Evolutionary conservation across 1,140 invertebrate species (phyloP), one percentile per base, ranked within the genome.

Genomic region (Drepana arcuata): DNA sequence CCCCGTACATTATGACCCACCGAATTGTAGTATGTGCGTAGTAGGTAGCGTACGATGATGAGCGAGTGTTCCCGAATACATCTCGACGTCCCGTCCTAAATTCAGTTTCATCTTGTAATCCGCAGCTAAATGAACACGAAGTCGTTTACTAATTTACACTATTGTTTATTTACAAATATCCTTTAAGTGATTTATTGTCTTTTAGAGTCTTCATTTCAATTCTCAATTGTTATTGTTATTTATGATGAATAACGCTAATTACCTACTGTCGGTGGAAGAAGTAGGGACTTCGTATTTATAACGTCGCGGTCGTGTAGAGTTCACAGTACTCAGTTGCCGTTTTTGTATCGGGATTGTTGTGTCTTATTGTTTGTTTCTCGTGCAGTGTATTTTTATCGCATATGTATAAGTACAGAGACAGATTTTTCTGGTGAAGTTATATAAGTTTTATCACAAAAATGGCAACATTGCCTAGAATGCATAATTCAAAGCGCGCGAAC

Each of bases 381-480:
- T n/a, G n/a, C n/a, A n/a, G n/a, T n/a, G n/a, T n/a, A n/a, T n/a
- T n/a, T n/a, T n/a, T n/a, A n/a, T n/a, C n/a, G n/a, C n/a, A n/a
- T n/a, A n/a, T n/a, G n/a, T n/a, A n/a, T n/a, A n/a, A n/a, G n/a
- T n/a, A n/a, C n/a, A n/a, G n/a, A n/a, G n/a, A n/a, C n/a, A n/a
- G n/a, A n/a, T n/a, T n/a, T n/a, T n/a, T n/a, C n/a, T n/a, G n/a
- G n/a, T n/a, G n/a, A n/a, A n/a, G n/a, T n/a, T n/a, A n/a, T n/a
- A n/a, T n/a, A n/a, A n/a, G n/a, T n/a, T n/a, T n/a, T 32, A n/a
- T 31, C n/a, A 11, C 7, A 11, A 45, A 54, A 53, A 79, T 80
- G 75, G 75, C 75, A 48, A 80, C 75, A 21, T 72, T 80, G 48
- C 75, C 75, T 11, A 55, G 75, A 33, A 66, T 69, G 56, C 70